Percentiles rank a stretch among this genome's conserved stretches.
Conservation (phyloP, 2,113 vertebrate genomes). For the Entelurus aequoreus region DNA sequence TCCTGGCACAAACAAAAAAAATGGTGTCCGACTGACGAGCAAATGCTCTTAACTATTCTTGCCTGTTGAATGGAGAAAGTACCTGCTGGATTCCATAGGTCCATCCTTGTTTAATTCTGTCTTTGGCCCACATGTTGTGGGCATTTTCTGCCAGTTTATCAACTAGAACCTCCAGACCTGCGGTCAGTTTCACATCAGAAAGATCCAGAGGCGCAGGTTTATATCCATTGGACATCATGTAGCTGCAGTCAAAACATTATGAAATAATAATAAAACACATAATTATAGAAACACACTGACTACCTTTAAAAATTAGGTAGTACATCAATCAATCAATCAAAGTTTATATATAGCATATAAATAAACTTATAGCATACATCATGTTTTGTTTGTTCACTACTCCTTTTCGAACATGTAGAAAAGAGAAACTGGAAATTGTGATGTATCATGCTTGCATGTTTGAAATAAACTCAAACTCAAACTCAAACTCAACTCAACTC, state of each 20-base stretch:
- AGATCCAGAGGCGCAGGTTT: conserved; percentile 95
- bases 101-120: conserved; percentile 98
- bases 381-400: too few species aligned
- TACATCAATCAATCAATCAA: too few species aligned
- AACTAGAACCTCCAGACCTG: conserved; percentile 92
- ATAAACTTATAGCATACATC: too few species aligned
- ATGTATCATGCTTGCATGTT: too few species aligned
- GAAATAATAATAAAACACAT: not conserved
- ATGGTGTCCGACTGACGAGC: not conserved
- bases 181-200: conserved; percentile 88
- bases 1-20: conserved; percentile 72
- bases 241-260: conserved; percentile 70
- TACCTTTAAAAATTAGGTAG: too few species aligned
- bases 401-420: too few species aligned
- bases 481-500: too few species aligned
- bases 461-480: too few species aligned
- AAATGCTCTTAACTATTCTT: not conserved
- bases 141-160: conserved; percentile 98
- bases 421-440: too few species aligned
- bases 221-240: conserved; percentile 94
- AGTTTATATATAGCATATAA: too few species aligned
- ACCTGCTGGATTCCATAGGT: conserved; percentile 99
- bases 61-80: conserved; percentile 1
- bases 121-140: conserved; percentile 99
- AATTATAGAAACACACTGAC: not conserved